These are phyloP conservation scores for Lydus trimaculatus DNA, from an alignment of 2,888 invertebrate genomes.

Conservation along the genomic window DNA sequence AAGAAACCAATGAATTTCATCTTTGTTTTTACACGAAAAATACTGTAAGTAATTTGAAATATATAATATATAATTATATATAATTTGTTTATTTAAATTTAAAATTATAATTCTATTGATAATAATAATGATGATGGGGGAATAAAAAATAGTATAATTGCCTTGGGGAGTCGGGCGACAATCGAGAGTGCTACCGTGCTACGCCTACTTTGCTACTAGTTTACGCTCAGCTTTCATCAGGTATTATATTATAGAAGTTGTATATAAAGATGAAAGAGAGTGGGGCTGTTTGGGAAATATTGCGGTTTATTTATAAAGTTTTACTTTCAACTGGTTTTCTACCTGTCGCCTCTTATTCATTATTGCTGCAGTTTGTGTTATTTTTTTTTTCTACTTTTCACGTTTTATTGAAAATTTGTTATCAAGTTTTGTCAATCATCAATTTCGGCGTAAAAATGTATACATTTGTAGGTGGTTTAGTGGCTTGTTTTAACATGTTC, in stretches of 20 bases:
- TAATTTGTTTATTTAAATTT: too few species aligned
- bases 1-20: too few species aligned
- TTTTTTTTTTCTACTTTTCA: background rate
- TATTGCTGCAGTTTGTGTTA: background rate
- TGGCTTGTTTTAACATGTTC: background rate
- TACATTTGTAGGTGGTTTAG: background rate
- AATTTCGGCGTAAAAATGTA: background rate
- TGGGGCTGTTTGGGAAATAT: conserved; percentile 14
- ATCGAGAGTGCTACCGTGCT: conserved; percentile 21
- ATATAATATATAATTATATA: too few species aligned
- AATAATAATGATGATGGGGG: too few species aligned
- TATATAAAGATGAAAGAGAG: conserved; percentile 11
- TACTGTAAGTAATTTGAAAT: too few species aligned
- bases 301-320: conserved; percentile 13
- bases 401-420: too few species aligned
- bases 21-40: too few species aligned
- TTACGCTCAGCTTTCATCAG: conserved; percentile 37
- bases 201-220: conserved; percentile 41
- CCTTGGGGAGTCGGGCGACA: conserved; percentile 12
- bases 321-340: conserved; percentile 18
- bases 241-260: background rate
- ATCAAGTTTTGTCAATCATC: background rate
- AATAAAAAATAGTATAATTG: too few species aligned
- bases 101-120: too few species aligned
- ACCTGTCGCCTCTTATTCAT: conserved; percentile 1